A percentile compares a stretch with the other conserved stretches of the same genome.
These are phyloP conservation scores for Aramus guarauna DNA, from an alignment of 2,113 vertebrate species.

Conservation along the genomic window DNA sequence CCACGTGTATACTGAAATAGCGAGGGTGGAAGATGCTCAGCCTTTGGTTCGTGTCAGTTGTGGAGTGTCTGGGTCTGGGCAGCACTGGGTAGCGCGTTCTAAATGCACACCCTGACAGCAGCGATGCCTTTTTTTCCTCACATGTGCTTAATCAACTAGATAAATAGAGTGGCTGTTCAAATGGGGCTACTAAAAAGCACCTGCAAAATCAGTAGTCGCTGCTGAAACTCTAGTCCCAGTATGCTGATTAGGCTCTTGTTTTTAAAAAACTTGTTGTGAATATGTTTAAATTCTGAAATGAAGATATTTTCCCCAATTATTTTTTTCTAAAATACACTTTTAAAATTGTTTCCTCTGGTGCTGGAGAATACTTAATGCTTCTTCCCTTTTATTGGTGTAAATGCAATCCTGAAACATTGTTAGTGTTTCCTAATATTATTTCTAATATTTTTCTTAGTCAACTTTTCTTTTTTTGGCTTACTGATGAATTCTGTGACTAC, in stretches of 20 bases:
- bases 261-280: neutral
- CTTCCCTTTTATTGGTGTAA: neutral
- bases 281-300: slow-evolving; percentile 20
- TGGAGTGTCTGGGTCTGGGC: neutral
- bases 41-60: accelerated
- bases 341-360: neutral
- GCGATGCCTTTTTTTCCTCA: neutral
- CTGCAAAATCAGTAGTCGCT: slow-evolving; percentile 32
- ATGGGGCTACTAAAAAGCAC: neutral
- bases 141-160: neutral
- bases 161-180: neutral
- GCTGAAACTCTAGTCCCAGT: neutral
- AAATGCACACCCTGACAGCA: neutral
- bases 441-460: neutral
- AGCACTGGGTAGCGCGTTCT: accelerated
- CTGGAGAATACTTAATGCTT: neutral
- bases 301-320: slow-evolving; percentile 1
- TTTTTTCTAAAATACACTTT: neutral
- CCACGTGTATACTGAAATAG: accelerated
- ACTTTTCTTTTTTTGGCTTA: neutral
- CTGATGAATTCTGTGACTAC: neutral
- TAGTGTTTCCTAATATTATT: neutral
- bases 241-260: slow-evolving; percentile 43
- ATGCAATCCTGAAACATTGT: neutral
- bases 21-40: neutral